These are phyloP conservation scores for Tineola bisselliella DNA, from an alignment of 2,888 invertebrate species.

Conservation along the genomic window DNA sequence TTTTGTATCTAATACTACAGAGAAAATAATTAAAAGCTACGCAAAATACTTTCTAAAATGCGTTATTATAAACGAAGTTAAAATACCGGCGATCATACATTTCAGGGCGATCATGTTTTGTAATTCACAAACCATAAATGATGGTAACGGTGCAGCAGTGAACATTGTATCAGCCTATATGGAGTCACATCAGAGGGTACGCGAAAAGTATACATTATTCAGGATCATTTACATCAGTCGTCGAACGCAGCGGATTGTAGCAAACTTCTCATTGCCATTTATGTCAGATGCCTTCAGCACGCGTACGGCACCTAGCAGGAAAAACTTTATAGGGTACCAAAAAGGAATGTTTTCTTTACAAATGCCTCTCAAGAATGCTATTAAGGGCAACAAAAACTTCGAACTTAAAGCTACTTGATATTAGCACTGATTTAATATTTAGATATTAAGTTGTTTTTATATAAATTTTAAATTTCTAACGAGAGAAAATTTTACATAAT, in stretches of 20 bases:
- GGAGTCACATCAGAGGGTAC: constrained; percentile 1
- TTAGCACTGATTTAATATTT: not conserved
- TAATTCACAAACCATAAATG: not conserved
- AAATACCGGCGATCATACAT: not conserved
- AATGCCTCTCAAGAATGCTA: constrained; percentile 5
- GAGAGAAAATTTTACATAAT: not conserved
- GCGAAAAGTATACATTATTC: constrained; percentile 10
- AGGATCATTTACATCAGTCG: constrained; percentile 12
- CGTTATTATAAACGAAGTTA: not conserved
- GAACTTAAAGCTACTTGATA: not conserved
- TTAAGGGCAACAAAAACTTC: not conserved
- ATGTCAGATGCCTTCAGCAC: constrained; percentile 6
- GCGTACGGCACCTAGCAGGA: constrained; percentile 1
- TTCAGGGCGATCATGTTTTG: not conserved
- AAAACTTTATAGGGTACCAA: constrained; percentile 5
- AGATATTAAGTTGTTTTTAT: not conserved
- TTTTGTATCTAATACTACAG: not conserved
- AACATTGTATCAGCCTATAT: constrained; percentile 3
- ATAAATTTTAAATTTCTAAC: not conserved
- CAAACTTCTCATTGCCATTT: not conserved
- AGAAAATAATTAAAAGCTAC: not conserved
- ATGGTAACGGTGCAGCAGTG: not conserved
- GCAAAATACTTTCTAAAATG: not conserved
- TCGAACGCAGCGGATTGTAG: constrained; percentile 12
- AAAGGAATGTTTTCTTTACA: constrained; percentile 2